Conservation (phyloP, 2,797 vertebrate species). For the Cheirogaleus major region DNA sequence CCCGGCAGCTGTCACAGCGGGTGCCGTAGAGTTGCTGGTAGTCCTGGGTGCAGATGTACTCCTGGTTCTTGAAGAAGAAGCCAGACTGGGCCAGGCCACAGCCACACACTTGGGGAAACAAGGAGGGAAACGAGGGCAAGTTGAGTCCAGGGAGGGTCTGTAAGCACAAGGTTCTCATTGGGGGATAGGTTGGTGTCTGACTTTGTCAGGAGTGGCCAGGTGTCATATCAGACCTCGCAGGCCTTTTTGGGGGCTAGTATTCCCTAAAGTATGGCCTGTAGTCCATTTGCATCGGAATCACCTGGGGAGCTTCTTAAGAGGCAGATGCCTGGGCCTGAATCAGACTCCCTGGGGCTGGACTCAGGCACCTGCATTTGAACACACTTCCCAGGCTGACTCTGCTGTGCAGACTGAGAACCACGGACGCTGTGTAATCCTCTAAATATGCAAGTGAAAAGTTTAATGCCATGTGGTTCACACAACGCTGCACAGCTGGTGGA, state of each 20-base stretch:
- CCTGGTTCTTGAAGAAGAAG: constrained; percentile 99
- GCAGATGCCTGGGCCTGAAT: not conserved
- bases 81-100: constrained; percentile 96
- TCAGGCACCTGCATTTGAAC: not conserved
- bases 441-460: not conserved
- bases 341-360: not conserved
- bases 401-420: not conserved
- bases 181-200: not conserved
- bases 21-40: constrained; percentile 99
- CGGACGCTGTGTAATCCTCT: not conserved
- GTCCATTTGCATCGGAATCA: not conserved
- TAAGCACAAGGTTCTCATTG: not conserved
- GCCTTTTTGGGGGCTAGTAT: not conserved
- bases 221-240: not conserved
- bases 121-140: not conserved
- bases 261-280: not conserved
- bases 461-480: not conserved
- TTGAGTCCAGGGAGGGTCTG: not conserved
- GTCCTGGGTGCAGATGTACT: constrained; percentile 98
- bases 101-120: constrained; percentile 91
- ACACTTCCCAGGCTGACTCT: not conserved
- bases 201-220: not conserved
- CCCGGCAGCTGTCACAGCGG: constrained; percentile 95
- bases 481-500: not conserved
- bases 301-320: not conserved